These are phyloP conservation scores for Menura novaehollandiae DNA, from an alignment of 2,113 vertebrate genomes.

Conservation along the genomic window DNA sequence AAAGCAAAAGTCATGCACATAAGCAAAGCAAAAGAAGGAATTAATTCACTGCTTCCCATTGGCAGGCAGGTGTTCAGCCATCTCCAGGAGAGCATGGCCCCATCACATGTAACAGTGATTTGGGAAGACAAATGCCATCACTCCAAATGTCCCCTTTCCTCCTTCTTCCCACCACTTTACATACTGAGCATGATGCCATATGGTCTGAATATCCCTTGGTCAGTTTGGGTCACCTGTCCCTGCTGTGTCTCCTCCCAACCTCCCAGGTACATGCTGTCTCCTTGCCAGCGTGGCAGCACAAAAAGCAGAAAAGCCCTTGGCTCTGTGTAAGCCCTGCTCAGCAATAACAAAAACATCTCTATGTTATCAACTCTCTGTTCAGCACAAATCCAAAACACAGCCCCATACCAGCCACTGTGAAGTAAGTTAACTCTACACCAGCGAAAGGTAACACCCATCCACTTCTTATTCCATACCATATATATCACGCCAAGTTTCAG, in stretches of 20 bases:
- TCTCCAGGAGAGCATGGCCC: not conserved
- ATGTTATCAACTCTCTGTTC: not conserved
- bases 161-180: not conserved
- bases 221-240: not conserved
- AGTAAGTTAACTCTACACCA: not conserved
- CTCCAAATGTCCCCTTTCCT: not conserved
- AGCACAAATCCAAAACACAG: not conserved
- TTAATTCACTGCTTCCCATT: not conserved
- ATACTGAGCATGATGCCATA: not conserved
- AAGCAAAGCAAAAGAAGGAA: not conserved
- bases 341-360: not conserved
- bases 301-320: not conserved
- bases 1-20: not conserved
- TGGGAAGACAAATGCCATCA: not conserved
- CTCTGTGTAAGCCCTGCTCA: not conserved
- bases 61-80: not conserved
- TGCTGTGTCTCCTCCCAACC: not conserved
- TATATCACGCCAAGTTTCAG: not conserved
- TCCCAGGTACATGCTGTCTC: rapidly evolving
- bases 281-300: not conserved
- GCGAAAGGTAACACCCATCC: not conserved
- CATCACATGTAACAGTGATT: too few relatives aligned
- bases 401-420: too few relatives aligned
- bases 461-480: not conserved
- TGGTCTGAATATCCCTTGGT: not conserved